Percentiles rank a stretch among this genome's conserved stretches.
Conservation (phyloP, 2,888 invertebrate species). For the Ichneumon xanthorius region DNA sequence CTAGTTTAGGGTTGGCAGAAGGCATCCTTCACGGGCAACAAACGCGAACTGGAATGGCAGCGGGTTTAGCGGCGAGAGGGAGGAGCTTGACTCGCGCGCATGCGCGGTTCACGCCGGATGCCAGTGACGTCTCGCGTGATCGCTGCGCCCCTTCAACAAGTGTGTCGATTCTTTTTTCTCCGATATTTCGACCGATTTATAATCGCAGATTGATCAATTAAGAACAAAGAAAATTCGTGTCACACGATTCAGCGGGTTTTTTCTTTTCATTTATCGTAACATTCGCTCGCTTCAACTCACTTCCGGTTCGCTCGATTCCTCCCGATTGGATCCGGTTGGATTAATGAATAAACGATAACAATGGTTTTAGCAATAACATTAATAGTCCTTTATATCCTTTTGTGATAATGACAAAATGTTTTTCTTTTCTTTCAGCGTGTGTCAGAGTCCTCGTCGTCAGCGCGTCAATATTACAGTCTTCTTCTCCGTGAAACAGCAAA, state of each 20-base stretch:
- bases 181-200: conserved; percentile 22
- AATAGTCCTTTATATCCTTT: conserved; percentile 56
- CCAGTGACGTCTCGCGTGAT: conserved; percentile 47
- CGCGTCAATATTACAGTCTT: not conserved
- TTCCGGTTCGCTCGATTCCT: conserved; percentile 56
- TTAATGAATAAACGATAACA: conserved; percentile 66
- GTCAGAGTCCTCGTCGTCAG: conserved; percentile 8
- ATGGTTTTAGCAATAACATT: conserved; percentile 70
- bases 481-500: not conserved
- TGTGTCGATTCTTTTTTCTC: conserved; percentile 19
- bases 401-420: conserved; percentile 63
- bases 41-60: conserved; percentile 84
- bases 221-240: too few species aligned
- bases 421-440: conserved; percentile 10
- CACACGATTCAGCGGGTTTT: too few species aligned
- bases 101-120: conserved; percentile 21
- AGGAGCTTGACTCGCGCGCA: conserved; percentile 3
- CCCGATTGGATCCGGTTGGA: conserved; percentile 22
- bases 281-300: conserved; percentile 19
- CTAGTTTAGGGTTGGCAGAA: conserved; percentile 95
- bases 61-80: conserved; percentile 55
- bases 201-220: too few species aligned
- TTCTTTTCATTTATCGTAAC: conserved; percentile 19
- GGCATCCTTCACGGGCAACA: conserved; percentile 92
- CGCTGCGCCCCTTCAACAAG: conserved; percentile 36